phyloP scores from a whole-genome alignment of 2,888 invertebrate species.

The Nezara viridula region DNA sequence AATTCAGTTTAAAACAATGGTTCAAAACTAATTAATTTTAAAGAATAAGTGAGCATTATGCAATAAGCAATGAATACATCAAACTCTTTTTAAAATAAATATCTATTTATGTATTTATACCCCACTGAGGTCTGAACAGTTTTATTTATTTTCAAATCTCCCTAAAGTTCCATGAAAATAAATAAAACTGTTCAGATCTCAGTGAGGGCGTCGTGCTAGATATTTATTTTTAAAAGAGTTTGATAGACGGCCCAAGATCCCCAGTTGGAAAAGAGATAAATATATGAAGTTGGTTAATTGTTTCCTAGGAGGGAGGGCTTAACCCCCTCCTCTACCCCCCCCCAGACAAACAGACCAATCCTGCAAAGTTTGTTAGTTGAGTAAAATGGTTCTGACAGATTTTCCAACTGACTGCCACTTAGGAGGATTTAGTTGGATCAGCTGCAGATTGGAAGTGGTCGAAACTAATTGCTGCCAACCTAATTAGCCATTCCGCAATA shows the following conservation, averaged over 20 bases:
- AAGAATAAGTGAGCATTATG: too few species aligned
- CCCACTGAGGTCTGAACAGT: too few species aligned
- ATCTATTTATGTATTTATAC: too few species aligned
- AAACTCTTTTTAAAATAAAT: too few species aligned
- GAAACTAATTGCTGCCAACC: conserved; percentile 40
- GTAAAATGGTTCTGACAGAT: conserved; percentile 40
- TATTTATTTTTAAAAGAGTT: neutral
- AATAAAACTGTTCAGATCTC: too few species aligned
- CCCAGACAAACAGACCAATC: neutral
- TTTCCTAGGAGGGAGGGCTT: conserved; percentile 14
- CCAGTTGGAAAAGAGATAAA: conserved; percentile 22
- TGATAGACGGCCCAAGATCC: neutral
- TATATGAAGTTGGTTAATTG: conserved; percentile 21
- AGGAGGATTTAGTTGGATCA: conserved; percentile 49
- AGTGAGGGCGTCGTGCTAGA: neutral
- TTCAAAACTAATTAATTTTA: too few species aligned
- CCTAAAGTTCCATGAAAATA: too few species aligned
- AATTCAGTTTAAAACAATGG: too few species aligned
- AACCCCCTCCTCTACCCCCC: neutral
- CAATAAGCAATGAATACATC: too few species aligned
- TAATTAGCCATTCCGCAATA: conserved; percentile 41
- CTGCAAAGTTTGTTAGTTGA: conserved; percentile 41
- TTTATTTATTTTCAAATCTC: too few species aligned
- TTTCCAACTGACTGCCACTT: conserved; percentile 44
- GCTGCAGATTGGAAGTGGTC: conserved; percentile 48